These are phyloP conservation scores for Deroptyus accipitrinus DNA, from an alignment of 2,113 vertebrate species.

Conservation along the genomic window DNA sequence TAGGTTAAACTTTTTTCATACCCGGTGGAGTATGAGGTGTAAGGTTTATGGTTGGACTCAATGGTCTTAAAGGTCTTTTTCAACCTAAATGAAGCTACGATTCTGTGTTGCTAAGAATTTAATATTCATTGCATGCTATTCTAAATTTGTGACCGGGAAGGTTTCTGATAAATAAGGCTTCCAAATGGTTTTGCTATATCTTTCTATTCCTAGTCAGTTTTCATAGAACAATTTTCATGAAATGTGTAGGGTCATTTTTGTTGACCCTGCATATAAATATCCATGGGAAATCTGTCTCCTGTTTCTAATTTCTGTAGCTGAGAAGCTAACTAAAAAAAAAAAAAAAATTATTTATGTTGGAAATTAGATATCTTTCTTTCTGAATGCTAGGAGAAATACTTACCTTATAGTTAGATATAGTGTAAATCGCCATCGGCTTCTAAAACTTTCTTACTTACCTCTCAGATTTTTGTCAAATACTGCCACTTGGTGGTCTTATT, in stretches of 20 bases:
- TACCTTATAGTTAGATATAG: neutral
- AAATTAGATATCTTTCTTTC: neutral
- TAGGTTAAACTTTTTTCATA: neutral
- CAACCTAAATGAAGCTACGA: neutral
- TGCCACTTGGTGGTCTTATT: conserved; percentile 63
- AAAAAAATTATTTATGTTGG: neutral
- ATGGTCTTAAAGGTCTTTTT: neutral
- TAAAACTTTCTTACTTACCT: neutral
- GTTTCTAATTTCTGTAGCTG: neutral
- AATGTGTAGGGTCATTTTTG: neutral
- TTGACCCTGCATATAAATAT: conserved; percentile 8
- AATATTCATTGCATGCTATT: neutral
- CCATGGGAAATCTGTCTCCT: neutral
- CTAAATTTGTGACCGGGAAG: neutral
- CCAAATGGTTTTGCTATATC: conserved; percentile 4
- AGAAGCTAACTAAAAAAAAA: neutral
- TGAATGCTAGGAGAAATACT: neutral
- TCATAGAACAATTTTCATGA: neutral
- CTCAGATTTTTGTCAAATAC: conserved; percentile 54
- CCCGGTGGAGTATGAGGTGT: neutral
- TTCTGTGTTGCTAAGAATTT: neutral
- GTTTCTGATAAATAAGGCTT: neutral
- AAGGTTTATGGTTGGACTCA: neutral
- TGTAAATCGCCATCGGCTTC: neutral
- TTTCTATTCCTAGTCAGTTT: neutral